phyloP scores from a whole-genome alignment of 2,797 vertebrate species.

The Rhinoraja longicauda region DNA sequence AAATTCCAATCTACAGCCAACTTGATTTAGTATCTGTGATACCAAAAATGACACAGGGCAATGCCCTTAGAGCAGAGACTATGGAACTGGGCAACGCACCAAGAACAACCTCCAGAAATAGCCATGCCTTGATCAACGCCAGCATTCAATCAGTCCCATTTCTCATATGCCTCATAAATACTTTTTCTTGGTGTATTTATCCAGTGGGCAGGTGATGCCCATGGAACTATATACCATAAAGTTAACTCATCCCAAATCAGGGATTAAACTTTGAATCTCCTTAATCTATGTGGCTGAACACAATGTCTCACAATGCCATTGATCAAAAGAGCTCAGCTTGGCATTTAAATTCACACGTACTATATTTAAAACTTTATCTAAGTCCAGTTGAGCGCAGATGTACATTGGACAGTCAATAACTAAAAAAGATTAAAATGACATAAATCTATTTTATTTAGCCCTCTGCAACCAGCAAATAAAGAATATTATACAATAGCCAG shows the following conservation, averaged over 20 bases:
- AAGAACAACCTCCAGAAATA: no score
- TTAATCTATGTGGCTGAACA: not conserved
- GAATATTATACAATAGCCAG: not conserved
- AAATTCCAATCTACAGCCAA: no score
- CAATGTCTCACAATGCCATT: not conserved
- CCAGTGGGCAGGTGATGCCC: not conserved
- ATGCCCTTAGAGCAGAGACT: no score
- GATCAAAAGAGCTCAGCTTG: not conserved
- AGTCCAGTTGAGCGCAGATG: not conserved
- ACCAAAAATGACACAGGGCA: no score
- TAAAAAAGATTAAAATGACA: not conserved
- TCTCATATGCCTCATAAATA: no score
- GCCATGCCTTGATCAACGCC: no score
- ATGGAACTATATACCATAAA: not conserved
- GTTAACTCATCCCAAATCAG: not conserved
- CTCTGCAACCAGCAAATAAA: not conserved
- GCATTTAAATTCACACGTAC: not conserved
- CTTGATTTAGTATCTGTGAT: no score
- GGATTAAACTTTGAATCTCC: not conserved
- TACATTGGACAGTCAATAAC: not conserved
- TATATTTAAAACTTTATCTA: not conserved
- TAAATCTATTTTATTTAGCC: not conserved
- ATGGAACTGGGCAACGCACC: no score
- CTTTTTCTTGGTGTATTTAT: not conserved
- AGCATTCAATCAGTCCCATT: not conserved